Base-by-base conservation (phyloP, 1,140 invertebrate genomes). In the Drosophila repleta region DNA sequence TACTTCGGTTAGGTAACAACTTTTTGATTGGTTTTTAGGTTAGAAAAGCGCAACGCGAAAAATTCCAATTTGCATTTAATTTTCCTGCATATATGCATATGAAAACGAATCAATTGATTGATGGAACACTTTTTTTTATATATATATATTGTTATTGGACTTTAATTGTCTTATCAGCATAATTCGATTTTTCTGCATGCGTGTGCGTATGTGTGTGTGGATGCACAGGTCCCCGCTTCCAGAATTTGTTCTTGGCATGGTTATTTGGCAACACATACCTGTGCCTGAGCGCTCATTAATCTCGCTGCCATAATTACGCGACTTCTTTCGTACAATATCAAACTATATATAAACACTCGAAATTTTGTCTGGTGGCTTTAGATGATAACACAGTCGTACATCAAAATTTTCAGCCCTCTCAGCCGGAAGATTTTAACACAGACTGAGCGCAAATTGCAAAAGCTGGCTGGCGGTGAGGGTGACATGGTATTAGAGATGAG, bases 341-440 rank as follows among this genome's bases (percentile, higher is more conserved):
- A 49, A 65, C 48, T 80, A 76, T 64, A 51, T 61, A 58, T 68
- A 62, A 57, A 70, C 64, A 68, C 65, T 72, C 53, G 48, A 66
- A 72, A 60, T 55, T 61, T 66, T 41, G 60, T 43, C 35, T 39
- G 60, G 35, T 64, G 62, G 62, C 49, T 82, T 68, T 63, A 60
- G 57, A 65, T 32, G 67, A 49, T 49, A 72, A 68, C 56, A 43
- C 45, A 72, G 75, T 48, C 66, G 68, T 70, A 64, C 74, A 73
- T 74, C 58, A 81, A 90, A 90, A 90, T 90, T 90, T 90, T 90
- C 85, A 90, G 85, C 85, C 85, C 76, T 90, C 87, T 90, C 85
- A 90, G 85, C 85, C 88, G 85, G 87, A 90, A 90, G 82, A 90
- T 90, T 90, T 85, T 79, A 90, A 87, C 76, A 81, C 81, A 79